Percentiles rank a stretch among this genome's conserved stretches.
phyloP scores from a whole-genome alignment of 2,797 vertebrate species.

The Numenius phaeopus region DNA sequence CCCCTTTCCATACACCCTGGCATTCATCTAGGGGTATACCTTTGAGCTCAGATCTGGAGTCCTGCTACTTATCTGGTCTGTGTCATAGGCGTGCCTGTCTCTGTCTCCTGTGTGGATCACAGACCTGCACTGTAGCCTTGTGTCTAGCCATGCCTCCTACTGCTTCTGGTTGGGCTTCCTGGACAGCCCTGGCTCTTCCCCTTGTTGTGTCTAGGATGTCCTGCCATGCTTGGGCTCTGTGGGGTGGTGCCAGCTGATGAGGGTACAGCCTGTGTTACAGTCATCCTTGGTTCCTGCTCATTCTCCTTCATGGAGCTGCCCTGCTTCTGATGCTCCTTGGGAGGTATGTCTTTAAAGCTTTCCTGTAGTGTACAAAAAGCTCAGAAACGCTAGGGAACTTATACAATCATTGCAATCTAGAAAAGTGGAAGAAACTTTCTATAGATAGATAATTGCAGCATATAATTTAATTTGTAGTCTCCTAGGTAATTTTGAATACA shows the following conservation, averaged over 20 bases:
- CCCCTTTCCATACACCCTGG: rapidly evolving
- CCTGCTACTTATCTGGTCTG: too few relatives aligned
- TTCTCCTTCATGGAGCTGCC: background rate
- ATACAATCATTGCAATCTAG: background rate
- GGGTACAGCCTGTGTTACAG: background rate
- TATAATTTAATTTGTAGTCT: background rate
- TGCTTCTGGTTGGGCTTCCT: background rate
- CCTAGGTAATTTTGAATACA: background rate
- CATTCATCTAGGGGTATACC: background rate
- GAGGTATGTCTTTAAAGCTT: background rate
- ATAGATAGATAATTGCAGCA: background rate
- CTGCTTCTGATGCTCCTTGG: background rate
- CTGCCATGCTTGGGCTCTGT: background rate
- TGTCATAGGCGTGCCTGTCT: background rate
- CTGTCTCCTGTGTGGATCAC: rapidly evolving
- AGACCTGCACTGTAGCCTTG: background rate
- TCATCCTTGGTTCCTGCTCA: background rate
- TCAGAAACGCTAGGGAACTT: background rate
- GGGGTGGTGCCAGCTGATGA: background rate
- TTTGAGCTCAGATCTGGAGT: too few relatives aligned
- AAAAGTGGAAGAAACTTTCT: background rate
- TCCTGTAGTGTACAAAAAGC: background rate
- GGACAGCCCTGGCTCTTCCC: background rate
- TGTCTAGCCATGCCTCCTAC: background rate
- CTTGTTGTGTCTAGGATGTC: background rate